phyloP scores from a whole-genome alignment of 2,113 vertebrate species.

The Odocoileus virginianus region DNA sequence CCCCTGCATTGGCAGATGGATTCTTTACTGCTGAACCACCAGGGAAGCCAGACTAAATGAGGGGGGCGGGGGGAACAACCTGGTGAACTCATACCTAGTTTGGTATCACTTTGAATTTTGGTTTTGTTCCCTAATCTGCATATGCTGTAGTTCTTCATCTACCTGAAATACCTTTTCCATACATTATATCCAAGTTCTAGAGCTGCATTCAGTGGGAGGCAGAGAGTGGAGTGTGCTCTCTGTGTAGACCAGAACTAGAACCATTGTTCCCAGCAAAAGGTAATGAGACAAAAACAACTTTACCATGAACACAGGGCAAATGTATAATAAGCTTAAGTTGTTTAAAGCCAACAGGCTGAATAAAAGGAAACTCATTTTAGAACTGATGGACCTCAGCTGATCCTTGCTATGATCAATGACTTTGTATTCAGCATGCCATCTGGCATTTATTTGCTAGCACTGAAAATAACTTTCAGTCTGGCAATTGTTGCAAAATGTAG shows the following conservation, averaged over 20 bases:
- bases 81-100: neutral
- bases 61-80: neutral
- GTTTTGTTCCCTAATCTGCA: neutral
- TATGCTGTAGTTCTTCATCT: neutral
- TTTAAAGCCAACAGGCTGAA: neutral
- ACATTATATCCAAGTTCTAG: neutral
- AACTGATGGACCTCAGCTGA: neutral
- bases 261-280: neutral
- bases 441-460: constrained; percentile 10
- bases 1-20: neutral
- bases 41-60: neutral
- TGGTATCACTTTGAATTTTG: neutral
- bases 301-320: neutral
- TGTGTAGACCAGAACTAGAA: neutral
- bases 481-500: neutral
- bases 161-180: neutral
- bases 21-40: neutral
- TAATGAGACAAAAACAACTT: neutral
- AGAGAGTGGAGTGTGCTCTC: neutral
- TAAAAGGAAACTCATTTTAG: neutral
- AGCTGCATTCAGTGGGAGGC: neutral
- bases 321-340: neutral
- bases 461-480: constrained; percentile 20
- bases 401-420: constrained; percentile 19
- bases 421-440: neutral